A percentile compares a stretch with the other conserved stretches of the same genome.
phyloP scores from a whole-genome alignment of 2,797 vertebrate genomes.

The Poeciliopsis paucimaculata region DNA sequence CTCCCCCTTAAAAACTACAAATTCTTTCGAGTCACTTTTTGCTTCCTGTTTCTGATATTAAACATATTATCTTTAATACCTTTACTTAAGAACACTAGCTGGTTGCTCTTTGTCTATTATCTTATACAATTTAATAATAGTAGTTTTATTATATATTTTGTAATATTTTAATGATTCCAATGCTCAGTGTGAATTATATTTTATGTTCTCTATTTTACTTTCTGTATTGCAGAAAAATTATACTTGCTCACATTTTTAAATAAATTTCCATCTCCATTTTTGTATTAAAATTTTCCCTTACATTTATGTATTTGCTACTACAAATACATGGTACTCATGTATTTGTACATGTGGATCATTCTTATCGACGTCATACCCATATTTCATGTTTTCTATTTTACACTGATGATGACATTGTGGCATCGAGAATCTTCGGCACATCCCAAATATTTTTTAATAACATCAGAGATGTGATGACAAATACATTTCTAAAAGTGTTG shows the following conservation, averaged over 20 bases:
- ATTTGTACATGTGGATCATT: too few relatives aligned
- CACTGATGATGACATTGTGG: background rate
- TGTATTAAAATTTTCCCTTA: background rate
- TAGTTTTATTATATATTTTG: background rate
- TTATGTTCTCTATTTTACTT: background rate
- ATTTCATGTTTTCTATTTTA: background rate
- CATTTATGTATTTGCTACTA: background rate
- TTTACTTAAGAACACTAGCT: background rate
- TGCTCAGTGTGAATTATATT: background rate
- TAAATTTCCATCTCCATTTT: background rate
- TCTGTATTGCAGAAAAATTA: background rate
- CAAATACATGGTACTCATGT: background rate
- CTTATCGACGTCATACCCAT: background rate
- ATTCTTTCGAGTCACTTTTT: background rate
- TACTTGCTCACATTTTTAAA: background rate
- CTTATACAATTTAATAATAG: background rate
- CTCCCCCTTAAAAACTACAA: background rate
- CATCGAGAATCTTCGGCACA: background rate
- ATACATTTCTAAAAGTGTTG: background rate
- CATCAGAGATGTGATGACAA: background rate
- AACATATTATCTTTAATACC: background rate
- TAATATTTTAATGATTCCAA: background rate
- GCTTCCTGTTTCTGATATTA: background rate
- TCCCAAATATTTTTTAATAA: background rate
- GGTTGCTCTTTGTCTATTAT: background rate